phyloP scores from a whole-genome alignment of 2,888 invertebrate species.

The Esperia sulphurella region DNA sequence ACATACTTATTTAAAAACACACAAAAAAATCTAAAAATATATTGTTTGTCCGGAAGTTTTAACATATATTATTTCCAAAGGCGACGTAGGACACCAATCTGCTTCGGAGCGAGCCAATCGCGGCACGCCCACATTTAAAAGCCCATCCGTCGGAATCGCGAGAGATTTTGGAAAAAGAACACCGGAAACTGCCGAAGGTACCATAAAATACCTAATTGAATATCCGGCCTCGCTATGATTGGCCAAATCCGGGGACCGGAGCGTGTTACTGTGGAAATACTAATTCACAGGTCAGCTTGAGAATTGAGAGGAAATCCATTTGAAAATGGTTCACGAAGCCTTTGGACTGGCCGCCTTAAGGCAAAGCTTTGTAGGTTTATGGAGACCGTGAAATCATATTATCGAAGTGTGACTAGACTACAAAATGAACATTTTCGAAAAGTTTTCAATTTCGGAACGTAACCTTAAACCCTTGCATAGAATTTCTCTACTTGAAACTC shows the following conservation, averaged over 20 bases:
- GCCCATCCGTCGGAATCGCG: constrained; percentile 59
- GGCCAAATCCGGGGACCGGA: constrained; percentile 24
- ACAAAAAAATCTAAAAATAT: neutral
- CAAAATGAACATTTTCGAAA: constrained; percentile 3
- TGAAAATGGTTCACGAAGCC: constrained; percentile 29
- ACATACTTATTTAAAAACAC: too few species aligned
- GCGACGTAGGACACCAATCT: constrained; percentile 55
- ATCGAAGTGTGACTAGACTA: constrained; percentile 15
- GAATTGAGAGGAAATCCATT: constrained; percentile 35
- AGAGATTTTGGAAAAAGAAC: constrained; percentile 72
- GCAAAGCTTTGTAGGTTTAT: constrained; percentile 35
- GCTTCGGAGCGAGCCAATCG: constrained; percentile 48
- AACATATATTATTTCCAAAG: constrained; percentile 38
- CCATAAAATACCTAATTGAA: constrained; percentile 23
- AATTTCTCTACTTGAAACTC: neutral
- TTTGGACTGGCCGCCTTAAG: constrained; percentile 19
- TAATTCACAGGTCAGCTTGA: constrained; percentile 23
- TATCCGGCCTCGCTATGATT: constrained; percentile 31
- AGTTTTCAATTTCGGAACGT: constrained; percentile 18
- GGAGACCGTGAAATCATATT: constrained; percentile 25
- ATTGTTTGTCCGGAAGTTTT: neutral
- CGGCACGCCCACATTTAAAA: constrained; percentile 65
- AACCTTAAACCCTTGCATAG: neutral
- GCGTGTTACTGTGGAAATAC: constrained; percentile 25
- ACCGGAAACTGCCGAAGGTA: constrained; percentile 61